Evolutionary conservation across 2,113 vertebrate species (phyloP).

Genomic region (Corythaixoides concolor): DNA sequence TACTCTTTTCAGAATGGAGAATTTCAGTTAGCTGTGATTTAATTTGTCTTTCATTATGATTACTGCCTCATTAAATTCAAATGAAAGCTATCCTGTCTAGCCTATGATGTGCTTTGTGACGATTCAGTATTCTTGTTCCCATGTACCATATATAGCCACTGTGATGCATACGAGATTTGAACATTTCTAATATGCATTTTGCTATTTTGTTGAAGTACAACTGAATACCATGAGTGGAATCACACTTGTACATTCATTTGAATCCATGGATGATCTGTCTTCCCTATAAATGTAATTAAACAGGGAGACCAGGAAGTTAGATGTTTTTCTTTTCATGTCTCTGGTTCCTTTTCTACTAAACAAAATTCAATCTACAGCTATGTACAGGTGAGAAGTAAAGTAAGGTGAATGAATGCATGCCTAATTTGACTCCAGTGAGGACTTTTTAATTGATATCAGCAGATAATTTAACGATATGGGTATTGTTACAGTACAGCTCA

Average conservation of each 20-base stretch:
- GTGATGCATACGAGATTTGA: not conserved
- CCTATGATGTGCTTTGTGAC: not conserved
- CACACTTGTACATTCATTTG: not conserved
- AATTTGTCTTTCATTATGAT: constrained; percentile 41
- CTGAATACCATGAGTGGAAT: not conserved
- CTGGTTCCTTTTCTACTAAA: not conserved
- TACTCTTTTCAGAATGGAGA: constrained; percentile 52
- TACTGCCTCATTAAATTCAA: constrained; percentile 64
- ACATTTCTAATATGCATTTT: not conserved
- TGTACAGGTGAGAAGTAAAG: not conserved
- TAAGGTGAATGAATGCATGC: not conserved
- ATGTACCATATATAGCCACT: not conserved
- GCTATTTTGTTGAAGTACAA: not conserved
- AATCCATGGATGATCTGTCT: not conserved
- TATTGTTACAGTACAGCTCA: not conserved
- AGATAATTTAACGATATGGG: not conserved
- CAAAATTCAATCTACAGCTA: not conserved
- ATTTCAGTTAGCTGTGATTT: constrained; percentile 41
- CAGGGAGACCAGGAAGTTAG: not conserved
- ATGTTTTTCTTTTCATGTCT: not conserved
- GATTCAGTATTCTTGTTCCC: not conserved
- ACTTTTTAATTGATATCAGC: not conserved
- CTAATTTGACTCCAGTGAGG: not conserved
- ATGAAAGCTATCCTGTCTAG: constrained; percentile 1
- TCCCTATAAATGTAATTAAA: not conserved